Percentiles rank a stretch among this genome's conserved stretches.
Evolutionary conservation across 2,888 invertebrate species (phyloP).

Genomic region (Coenonympha arcania): DNA sequence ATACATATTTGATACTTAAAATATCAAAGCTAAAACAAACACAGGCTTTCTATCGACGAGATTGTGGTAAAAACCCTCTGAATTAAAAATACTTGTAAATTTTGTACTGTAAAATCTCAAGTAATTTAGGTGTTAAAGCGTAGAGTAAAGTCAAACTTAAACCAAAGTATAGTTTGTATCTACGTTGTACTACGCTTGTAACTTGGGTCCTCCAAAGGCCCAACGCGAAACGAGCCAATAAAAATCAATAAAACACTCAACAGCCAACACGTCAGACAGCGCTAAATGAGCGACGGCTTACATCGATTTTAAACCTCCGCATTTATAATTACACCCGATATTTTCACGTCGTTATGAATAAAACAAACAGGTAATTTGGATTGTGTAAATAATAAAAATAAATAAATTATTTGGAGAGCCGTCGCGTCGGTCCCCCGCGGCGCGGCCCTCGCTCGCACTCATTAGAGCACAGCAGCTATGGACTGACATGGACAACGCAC

Average conservation of each 20-base stretch:
- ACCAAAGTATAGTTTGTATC: not conserved
- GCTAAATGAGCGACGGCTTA: constrained; percentile 56
- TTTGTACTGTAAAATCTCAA: no score
- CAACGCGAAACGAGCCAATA: constrained; percentile 35
- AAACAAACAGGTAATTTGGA: constrained; percentile 69
- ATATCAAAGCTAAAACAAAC: no score
- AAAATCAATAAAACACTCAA: constrained; percentile 63
- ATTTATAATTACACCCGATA: constrained; percentile 68
- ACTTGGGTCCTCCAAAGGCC: not conserved
- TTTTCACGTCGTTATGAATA: constrained; percentile 69
- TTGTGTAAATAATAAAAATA: constrained; percentile 69
- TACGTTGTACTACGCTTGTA: not conserved
- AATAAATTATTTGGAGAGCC: constrained; percentile 49
- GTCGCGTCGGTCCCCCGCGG: constrained; percentile 53
- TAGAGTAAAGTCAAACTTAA: not conserved
- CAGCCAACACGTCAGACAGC: constrained; percentile 41
- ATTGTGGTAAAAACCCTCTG: no score
- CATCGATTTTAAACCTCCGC: constrained; percentile 60
- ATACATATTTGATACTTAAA: no score
- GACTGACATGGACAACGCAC: constrained; percentile 20
- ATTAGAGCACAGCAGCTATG: constrained; percentile 24
- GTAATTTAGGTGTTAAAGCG: no score
- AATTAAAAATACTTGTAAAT: no score
- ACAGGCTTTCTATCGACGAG: no score
- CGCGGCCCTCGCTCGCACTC: constrained; percentile 31